Percentiles rank a stretch among this genome's conserved stretches.
These are phyloP conservation scores for Leptura quadrifasciata DNA, from an alignment of 2,888 invertebrate species.

Conservation along the genomic window DNA sequence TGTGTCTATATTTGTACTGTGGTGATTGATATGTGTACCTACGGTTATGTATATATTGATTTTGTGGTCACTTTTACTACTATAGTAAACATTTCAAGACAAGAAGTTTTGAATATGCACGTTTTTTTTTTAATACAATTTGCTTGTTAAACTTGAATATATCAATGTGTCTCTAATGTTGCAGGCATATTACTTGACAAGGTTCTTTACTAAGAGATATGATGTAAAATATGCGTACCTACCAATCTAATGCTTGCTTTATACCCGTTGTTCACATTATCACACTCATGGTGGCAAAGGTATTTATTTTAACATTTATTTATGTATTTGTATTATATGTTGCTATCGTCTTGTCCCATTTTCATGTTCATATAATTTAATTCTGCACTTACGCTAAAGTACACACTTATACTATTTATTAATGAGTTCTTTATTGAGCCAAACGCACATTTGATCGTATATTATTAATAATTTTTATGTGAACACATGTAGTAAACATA, in stretches of 20 bases:
- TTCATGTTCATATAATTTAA: not conserved
- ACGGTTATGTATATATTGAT: conserved; percentile 7
- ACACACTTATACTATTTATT: not conserved
- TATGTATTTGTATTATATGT: not conserved
- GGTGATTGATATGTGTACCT: not conserved
- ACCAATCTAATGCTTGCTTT: conserved; percentile 52
- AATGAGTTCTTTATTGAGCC: not conserved
- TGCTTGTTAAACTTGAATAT: not conserved
- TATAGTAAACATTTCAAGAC: not conserved
- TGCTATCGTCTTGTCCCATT: conserved; percentile 19
- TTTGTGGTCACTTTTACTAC: not conserved
- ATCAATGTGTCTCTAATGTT: conserved; percentile 45
- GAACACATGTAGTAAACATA: conserved; percentile 5
- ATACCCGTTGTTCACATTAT: conserved; percentile 33
- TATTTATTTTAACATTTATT: conserved; percentile 33
- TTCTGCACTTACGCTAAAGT: not conserved
- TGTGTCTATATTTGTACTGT: not conserved
- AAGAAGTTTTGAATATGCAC: too few relatives aligned
- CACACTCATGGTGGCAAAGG: conserved; percentile 31
- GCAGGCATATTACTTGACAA: conserved; percentile 55
- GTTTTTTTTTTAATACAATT: too few relatives aligned
- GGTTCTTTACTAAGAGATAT: conserved; percentile 52
- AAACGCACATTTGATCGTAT: not conserved
- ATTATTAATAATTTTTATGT: not conserved
- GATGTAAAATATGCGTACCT: conserved; percentile 55